Percentiles rank a stretch among this genome's conserved stretches.
Evolutionary conservation across 2,797 vertebrate species (phyloP).

Genomic region (Leptodactylus fallax): DNA sequence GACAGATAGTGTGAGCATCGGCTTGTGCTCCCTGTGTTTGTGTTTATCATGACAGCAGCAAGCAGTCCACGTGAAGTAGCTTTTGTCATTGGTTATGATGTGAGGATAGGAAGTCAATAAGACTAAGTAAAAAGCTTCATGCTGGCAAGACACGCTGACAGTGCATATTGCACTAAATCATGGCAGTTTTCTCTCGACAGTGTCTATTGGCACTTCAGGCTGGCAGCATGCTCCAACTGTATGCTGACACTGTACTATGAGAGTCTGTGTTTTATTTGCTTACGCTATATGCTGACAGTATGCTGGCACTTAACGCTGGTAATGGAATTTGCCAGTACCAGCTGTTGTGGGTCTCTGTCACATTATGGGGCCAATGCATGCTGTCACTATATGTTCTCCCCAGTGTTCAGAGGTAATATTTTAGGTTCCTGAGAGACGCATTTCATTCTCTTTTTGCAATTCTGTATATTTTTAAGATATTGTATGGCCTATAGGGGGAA

Average conservation of each 20-base stretch:
- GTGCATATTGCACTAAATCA: conserved; percentile 59
- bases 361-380: conserved; percentile 30
- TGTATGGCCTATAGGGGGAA: not conserved
- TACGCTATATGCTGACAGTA: conserved; percentile 43
- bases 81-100: conserved; percentile 58
- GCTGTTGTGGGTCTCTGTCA: conserved; percentile 29
- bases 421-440: not conserved
- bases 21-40: conserved; percentile 54
- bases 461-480: not conserved
- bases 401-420: not conserved
- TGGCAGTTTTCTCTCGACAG: conserved; percentile 51
- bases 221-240: conserved; percentile 48
- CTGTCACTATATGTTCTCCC: conserved; percentile 11
- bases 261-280: conserved; percentile 42
- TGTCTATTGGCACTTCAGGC: conserved; percentile 43
- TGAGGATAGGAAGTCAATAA: conserved; percentile 59
- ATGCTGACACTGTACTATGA: conserved; percentile 34
- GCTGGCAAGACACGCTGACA: conserved; percentile 59
- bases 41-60: conserved; percentile 59
- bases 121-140: conserved; percentile 56
- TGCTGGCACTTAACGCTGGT: conserved; percentile 29
- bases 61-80: conserved; percentile 42
- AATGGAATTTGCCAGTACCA: conserved; percentile 23
- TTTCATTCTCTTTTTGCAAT: not conserved
- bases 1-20: conserved; percentile 57